Base-by-base conservation (phyloP, 1,140 invertebrate genomes). In the Euschistus heros region DNA sequence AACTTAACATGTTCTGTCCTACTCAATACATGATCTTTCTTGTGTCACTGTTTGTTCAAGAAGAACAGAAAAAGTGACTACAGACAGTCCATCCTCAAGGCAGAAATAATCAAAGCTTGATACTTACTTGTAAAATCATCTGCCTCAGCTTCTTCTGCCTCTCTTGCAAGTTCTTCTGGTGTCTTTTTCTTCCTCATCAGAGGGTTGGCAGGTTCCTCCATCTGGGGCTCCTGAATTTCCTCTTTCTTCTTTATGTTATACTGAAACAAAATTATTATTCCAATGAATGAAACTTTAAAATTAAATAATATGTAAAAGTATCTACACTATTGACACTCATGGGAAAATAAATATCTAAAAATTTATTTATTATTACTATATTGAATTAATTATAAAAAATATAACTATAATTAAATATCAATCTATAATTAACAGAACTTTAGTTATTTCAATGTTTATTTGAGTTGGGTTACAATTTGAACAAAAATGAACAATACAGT, bases 211-310 rank as follows among this genome's bases (percentile, higher is more conserved):
- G 92, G 89, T 75, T 94, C 91, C 70, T 85, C 83, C 50, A 83
- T 86, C 70, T 79, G 79, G 66, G 85, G 81, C 73, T 91, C 88
- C 69, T 88, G 84, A 67, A 91, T 81, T 75, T 94, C 92, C 76
- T 94, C 94, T 73, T 91, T 92, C 80, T 97, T 98, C 78, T 94
- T 94, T 78, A 98, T 95, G 77, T 96, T 96, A 80, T 98, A 98
- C 94, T 97, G 84, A 86, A 82, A 69, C 73, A 37, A 37, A 6
- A 37, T 10, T 37, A 1, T 37, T 30, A 4, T 30, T 7, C 7
- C 7, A 30, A 30, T 30, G 27, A 7, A 30, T 30, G 27, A 7
- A 30, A 7, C 7, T 30, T n/a, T n/a, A n/a, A n/a, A n/a, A n/a
- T n/a, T n/a, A n/a, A n/a, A n/a, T n/a, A n/a, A n/a, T n/a, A n/a